Percentiles rank a stretch among this genome's conserved stretches.
These are phyloP conservation scores for Arctopsyche grandis DNA, from an alignment of 1,140 invertebrate genomes.

Conservation along the genomic window DNA sequence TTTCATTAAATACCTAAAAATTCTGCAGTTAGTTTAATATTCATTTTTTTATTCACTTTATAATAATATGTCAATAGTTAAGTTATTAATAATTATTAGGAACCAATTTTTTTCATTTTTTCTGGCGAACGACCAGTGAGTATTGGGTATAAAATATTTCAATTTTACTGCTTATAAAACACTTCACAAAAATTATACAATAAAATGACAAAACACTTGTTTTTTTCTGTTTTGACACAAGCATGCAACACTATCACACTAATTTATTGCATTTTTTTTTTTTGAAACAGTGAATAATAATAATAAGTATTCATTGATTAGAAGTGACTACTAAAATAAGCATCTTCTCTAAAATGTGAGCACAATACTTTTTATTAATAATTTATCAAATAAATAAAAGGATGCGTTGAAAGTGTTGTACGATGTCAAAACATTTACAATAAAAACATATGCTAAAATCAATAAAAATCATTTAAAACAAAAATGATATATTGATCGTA, in stretches of 20 bases:
- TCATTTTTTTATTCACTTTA: constrained; percentile 59
- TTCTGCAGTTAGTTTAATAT: constrained; percentile 54
- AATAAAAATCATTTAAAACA: constrained; percentile 23
- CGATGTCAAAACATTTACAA: constrained; percentile 19
- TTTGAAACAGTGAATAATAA: not conserved
- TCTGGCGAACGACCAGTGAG: constrained; percentile 56
- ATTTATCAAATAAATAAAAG: too few species aligned
- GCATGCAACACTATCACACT: constrained; percentile 5
- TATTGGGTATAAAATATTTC: constrained; percentile 54
- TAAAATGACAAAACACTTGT: constrained; percentile 27
- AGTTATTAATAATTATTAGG: constrained; percentile 66
- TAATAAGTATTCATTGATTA: constrained; percentile 9
- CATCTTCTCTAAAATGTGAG: not conserved
- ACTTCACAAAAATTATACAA: constrained; percentile 45
- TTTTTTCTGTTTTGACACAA: not conserved
- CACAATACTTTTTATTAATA: too few species aligned
- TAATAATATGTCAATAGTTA: constrained; percentile 58
- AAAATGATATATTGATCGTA: constrained; percentile 48
- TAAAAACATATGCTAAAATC: constrained; percentile 18
- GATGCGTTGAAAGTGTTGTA: not conserved
- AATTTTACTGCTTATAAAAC: constrained; percentile 51
- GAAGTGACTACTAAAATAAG: not conserved
- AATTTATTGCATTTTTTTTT: not conserved
- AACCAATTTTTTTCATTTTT: constrained; percentile 63
- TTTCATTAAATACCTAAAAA: constrained; percentile 53